Evolutionary conservation across 2,797 vertebrate genomes (phyloP).

Genomic region (Chrosomus eos): DNA sequence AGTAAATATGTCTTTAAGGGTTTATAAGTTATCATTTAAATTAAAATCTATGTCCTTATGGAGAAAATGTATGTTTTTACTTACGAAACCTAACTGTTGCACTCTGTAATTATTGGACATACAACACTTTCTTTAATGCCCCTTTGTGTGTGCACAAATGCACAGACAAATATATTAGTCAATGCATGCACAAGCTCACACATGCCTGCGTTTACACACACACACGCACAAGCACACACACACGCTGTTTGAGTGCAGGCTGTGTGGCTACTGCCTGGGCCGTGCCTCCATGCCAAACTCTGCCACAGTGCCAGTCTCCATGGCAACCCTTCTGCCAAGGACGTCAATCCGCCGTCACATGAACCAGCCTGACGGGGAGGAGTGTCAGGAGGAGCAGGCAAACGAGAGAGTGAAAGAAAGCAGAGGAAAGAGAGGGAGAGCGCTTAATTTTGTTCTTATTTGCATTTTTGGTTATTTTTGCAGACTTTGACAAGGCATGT

Average conservation of each 20-base stretch:
- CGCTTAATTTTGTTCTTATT: conserved; percentile 27
- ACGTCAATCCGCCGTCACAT: conserved; percentile 71
- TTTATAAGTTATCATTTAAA: background rate
- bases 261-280: conserved; percentile 47
- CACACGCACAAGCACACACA: background rate
- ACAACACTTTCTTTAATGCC: background rate
- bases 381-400: conserved; percentile 58
- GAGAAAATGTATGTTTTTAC: background rate
- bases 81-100: background rate
- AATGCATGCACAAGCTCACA: conserved; percentile 13
- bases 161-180: conserved; percentile 10
- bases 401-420: background rate
- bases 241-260: conserved; percentile 13
- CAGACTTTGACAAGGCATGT: background rate
- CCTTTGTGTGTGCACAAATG: conserved; percentile 24
- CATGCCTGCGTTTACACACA: background rate
- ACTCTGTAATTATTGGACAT: too few species aligned
- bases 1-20: background rate
- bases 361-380: conserved; percentile 67
- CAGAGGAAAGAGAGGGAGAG: conserved; percentile 5
- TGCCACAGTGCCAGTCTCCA: conserved; percentile 73
- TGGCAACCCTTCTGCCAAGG: conserved; percentile 77
- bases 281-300: conserved; percentile 54
- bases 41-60: background rate
- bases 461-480: background rate